Conservation (phyloP, 2,888 invertebrate species). For the Platycheirus albimanus region DNA sequence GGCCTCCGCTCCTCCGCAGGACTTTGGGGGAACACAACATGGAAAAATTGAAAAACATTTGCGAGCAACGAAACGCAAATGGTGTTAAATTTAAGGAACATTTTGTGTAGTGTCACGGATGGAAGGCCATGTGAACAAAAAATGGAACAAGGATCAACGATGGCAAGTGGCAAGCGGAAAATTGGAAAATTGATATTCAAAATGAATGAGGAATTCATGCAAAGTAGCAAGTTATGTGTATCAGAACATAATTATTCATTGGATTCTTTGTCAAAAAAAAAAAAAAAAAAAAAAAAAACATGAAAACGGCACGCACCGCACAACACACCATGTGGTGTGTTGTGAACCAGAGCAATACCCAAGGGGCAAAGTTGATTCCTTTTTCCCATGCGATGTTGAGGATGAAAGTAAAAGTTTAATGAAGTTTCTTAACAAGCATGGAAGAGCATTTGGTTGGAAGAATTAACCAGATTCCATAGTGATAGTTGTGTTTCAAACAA, state of each 20-base stretch:
- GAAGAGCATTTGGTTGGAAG: too few species aligned
- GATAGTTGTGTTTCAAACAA: too few species aligned
- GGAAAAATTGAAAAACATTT: conserved; percentile 67
- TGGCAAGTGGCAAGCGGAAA: conserved; percentile 67
- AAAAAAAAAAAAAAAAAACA: too few species aligned
- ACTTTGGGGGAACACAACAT: conserved; percentile 16
- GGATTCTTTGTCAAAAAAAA: conserved; percentile 45
- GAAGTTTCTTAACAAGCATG: too few species aligned
- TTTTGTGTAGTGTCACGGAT: conserved; percentile 65
- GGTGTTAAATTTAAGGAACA: conserved; percentile 57
- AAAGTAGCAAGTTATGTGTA: conserved; percentile 69
- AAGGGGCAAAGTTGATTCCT: not conserved
- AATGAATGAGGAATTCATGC: conserved; percentile 72
- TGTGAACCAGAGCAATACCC: not conserved
- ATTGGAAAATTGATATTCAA: conserved; percentile 74
- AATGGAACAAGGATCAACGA: not conserved
- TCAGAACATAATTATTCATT: conserved; percentile 71
- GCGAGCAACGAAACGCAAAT: conserved; percentile 39
- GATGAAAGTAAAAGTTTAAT: too few species aligned
- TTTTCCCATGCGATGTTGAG: too few species aligned
- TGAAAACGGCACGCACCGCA: not conserved
- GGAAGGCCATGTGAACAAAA: not conserved
- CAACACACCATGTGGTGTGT: not conserved
- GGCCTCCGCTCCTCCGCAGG: too few species aligned
- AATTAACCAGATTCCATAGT: too few species aligned